A percentile compares a stretch with the other conserved stretches of the same genome.
Conservation (phyloP, 2,113 vertebrate species). For the Campylomormyrus numenius region DNA sequence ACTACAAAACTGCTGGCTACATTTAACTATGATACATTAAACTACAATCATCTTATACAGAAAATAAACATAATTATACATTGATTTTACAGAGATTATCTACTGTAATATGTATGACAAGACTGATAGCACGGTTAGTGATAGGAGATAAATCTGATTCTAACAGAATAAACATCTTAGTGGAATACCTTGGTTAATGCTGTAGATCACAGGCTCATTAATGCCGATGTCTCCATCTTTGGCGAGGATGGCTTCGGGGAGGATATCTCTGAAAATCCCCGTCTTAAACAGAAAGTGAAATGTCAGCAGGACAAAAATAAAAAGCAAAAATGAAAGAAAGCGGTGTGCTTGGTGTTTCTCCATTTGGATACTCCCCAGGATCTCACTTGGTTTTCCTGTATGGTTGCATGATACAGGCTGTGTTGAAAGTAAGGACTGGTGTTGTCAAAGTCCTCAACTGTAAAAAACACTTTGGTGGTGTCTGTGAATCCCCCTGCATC, state of each 20-base stretch:
- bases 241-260: slow-evolving; percentile 59
- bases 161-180: not conserved
- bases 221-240: slow-evolving; percentile 69
- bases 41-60: not conserved
- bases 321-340: not conserved
- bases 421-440: slow-evolving; percentile 65
- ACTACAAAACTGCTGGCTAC: not conserved
- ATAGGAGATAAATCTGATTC: not conserved
- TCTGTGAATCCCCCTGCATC: slow-evolving; percentile 27
- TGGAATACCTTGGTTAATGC: slow-evolving; percentile 48
- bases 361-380: not conserved
- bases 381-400: slow-evolving; percentile 61
- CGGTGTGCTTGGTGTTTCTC: no score
- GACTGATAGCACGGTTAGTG: not conserved
- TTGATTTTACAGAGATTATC: not conserved
- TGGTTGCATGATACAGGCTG: slow-evolving; percentile 48
- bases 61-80: not conserved
- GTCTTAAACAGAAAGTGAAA: slow-evolving; percentile 35
- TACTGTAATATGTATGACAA: not conserved
- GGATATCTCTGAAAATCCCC: slow-evolving; percentile 37
- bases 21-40: not conserved
- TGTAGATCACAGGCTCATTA: slow-evolving; percentile 58
- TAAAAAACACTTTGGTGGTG: slow-evolving; percentile 44
- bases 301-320: not conserved
- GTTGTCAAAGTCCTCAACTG: slow-evolving; percentile 62